phyloP scores from a whole-genome alignment of 2,113 vertebrate species.

The Ursus arctos region DNA sequence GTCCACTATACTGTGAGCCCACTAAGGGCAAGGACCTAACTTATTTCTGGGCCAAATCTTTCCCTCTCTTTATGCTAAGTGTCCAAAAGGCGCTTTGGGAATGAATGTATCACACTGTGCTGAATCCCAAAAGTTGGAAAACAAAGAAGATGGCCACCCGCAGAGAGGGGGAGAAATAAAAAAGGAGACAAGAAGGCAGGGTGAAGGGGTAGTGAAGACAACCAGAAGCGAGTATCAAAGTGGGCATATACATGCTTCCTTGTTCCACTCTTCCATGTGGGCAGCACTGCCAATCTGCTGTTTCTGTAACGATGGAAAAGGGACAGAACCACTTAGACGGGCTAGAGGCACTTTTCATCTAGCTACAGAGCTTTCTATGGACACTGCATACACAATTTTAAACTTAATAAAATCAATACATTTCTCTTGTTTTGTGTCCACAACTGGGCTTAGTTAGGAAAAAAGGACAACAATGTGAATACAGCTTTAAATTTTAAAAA shows the following conservation, averaged over 20 bases:
- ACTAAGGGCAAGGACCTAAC: background rate
- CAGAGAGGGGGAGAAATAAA: background rate
- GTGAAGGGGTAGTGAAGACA: background rate
- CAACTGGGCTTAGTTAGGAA: background rate
- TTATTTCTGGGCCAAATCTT: background rate
- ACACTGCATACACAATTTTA: background rate
- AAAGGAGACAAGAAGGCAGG: background rate
- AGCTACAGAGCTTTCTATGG: background rate
- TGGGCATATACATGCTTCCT: background rate
- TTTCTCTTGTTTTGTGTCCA: background rate
- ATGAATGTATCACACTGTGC: background rate
- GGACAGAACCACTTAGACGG: background rate
- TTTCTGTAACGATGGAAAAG: background rate
- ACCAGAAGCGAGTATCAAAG: background rate
- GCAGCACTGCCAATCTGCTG: background rate
- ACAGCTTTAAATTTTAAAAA: background rate
- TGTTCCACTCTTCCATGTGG: background rate
- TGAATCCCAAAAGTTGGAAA: constrained; percentile 34
- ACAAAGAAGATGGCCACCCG: background rate
- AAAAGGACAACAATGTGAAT: background rate
- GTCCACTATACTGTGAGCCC: background rate
- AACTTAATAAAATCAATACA: background rate
- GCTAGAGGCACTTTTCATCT: background rate
- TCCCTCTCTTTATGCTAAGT: background rate
- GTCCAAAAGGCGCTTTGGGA: background rate